Evolutionary conservation across 1,140 invertebrate genomes (phyloP).

Genomic region (Drosophila ohnishii): DNA sequence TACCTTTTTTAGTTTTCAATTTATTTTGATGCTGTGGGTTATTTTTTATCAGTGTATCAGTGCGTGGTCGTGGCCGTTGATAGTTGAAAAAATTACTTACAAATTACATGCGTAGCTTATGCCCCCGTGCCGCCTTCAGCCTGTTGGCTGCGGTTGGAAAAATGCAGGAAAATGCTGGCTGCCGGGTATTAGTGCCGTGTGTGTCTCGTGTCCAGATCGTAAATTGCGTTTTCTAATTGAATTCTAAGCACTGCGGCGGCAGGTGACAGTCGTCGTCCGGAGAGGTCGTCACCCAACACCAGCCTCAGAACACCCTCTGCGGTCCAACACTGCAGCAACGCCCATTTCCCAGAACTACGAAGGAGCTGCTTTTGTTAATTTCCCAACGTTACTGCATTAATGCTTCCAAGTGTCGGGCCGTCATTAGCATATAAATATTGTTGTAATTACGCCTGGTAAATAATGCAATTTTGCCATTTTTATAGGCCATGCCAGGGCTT

Average conservation of each 20-base stretch:
- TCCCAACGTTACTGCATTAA: conserved; percentile 28
- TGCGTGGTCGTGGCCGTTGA: conserved; percentile 69
- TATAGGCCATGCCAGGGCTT: conserved; percentile 33
- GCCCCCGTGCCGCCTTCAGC: conserved; percentile 71
- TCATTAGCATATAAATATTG: conserved; percentile 65
- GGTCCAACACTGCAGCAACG: background rate
- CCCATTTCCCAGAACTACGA: conserved; percentile 17
- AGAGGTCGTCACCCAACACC: conserved; percentile 36
- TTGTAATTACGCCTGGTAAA: conserved; percentile 70
- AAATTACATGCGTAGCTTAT: conserved; percentile 81
- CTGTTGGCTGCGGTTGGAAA: conserved; percentile 57
- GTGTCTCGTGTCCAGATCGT: conserved; percentile 71
- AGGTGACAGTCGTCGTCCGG: conserved; percentile 48
- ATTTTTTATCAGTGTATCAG: conserved; percentile 23
- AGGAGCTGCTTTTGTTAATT: conserved; percentile 27
- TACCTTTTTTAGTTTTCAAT: background rate
- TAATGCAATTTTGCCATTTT: conserved; percentile 72
- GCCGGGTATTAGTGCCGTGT: conserved; percentile 61
- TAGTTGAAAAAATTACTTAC: conserved; percentile 81
- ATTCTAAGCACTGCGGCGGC: conserved; percentile 64
- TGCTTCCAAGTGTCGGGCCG: conserved; percentile 39
- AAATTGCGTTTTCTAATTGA: conserved; percentile 79
- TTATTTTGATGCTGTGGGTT: background rate
- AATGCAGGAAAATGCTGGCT: conserved; percentile 26
- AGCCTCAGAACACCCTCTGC: conserved; percentile 10